Evolutionary conservation across 1,140 invertebrate genomes (phyloP), one percentile per base, ranked within the genome.

Genomic region (Zaprionus camerounensis): DNA sequence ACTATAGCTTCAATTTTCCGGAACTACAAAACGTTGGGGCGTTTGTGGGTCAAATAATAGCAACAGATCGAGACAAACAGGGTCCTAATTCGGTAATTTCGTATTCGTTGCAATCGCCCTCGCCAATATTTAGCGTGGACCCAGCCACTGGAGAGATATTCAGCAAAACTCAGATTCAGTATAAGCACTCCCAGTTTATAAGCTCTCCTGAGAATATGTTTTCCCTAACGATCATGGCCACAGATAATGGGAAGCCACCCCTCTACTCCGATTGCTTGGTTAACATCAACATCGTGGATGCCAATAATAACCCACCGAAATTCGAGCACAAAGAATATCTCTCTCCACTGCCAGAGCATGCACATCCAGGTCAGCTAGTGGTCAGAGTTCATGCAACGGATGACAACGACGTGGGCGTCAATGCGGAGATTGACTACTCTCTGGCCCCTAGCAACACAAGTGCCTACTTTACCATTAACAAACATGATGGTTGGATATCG

Each of bases 11-110:
- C 86, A 97, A 98, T 91, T 97, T 99, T 71, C 97, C 97, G 0
- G 97, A 98, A 92, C 93, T 97, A 7, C 96, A 98, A 91, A 94
- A 95, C 58, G 94, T 95, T 55, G 95, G 97, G 38, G 95, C 96
- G 1, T 96, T 97, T 92, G 97, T 98, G 20, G 98, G 98, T 5
- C 97, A 97, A 93, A 97, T 99, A 0, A 94, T 95, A 17, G 98
- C 98, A 3, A 95, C 95, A 1, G 98, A 99, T 93, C 94, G 95
- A 74, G 98, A 99, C 87, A 98, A 99, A 85, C 96, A 97, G 90
- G 97, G 97, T 0, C 98, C 98, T 2, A 99, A 99, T 93, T 98
- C 98, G 1, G 95, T 97, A 0, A 96, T 99, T 59, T 97, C 97
- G 3, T 99, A 99, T 93, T 96, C 96, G 2, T 93, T 99, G 13